Conservation (phyloP, 2,888 invertebrate species). For the Brenthis daphne region DNA sequence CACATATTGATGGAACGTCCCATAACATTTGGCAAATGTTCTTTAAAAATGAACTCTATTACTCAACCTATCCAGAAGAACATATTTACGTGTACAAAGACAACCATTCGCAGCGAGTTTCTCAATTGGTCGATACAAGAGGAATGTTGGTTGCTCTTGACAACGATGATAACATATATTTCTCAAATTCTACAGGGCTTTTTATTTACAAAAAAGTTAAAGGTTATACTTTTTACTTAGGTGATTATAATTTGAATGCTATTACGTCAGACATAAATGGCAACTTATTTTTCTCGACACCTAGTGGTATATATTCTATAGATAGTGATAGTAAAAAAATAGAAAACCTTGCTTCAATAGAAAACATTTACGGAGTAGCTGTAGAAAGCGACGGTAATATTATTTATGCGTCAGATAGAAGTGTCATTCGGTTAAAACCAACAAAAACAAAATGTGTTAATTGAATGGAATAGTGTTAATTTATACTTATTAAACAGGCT, state of each 20-base stretch:
- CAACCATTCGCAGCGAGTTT: constrained; percentile 34
- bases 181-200: constrained; percentile 47
- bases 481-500: background rate
- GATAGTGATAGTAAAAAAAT: constrained; percentile 38
- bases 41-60: constrained; percentile 60
- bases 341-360: constrained; percentile 35
- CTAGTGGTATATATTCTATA: constrained; percentile 44
- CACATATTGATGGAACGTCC: constrained; percentile 45
- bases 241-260: constrained; percentile 45
- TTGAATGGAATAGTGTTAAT: background rate
- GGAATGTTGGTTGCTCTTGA: constrained; percentile 45
- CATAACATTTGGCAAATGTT: constrained; percentile 69
- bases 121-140: constrained; percentile 40
- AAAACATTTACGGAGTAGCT: constrained; percentile 42
- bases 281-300: constrained; percentile 48
- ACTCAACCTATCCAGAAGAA: constrained; percentile 52
- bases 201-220: constrained; percentile 34
- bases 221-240: constrained; percentile 33
- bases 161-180: constrained; percentile 44
- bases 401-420: constrained; percentile 41
- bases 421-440: constrained; percentile 41
- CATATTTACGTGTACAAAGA: constrained; percentile 39
- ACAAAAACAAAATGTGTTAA: constrained; percentile 35
- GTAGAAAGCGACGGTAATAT: constrained; percentile 44
- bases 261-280: constrained; percentile 45